A percentile compares a stretch with the other conserved stretches of the same genome.
These are phyloP conservation scores for Cotesia vestalis DNA, from an alignment of 1,140 invertebrate genomes.

Conservation along the genomic window DNA sequence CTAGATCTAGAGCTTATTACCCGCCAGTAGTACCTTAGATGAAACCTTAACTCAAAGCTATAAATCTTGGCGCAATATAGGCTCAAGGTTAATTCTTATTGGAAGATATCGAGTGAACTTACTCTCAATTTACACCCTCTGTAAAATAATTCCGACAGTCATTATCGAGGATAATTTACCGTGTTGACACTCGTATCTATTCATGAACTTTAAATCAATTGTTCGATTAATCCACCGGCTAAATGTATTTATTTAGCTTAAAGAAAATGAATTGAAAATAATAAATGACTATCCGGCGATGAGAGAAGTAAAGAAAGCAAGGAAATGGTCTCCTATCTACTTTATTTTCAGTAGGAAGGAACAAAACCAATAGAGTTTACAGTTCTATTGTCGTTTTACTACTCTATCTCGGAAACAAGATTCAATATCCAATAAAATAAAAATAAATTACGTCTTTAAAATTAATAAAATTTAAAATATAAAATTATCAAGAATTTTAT, in stretches of 20 bases:
- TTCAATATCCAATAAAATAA: neutral
- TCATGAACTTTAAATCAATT: neutral
- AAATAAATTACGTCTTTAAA: neutral
- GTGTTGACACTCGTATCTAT: constrained; percentile 1
- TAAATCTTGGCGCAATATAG: constrained; percentile 25
- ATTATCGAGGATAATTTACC: neutral
- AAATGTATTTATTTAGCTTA: neutral
- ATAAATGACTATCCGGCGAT: constrained; percentile 1
- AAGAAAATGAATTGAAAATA: neutral
- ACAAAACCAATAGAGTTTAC: constrained; percentile 40
- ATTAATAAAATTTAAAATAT: too few relatives aligned
- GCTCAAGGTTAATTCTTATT: constrained; percentile 34
- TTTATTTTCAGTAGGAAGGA: constrained; percentile 37
- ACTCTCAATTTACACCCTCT: constrained; percentile 38
- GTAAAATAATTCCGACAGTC: constrained; percentile 15
- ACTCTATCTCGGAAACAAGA: neutral
- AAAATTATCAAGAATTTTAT: too few relatives aligned
- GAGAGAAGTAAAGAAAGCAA: neutral
- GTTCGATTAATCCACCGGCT: too few relatives aligned
- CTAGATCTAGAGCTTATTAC: too few relatives aligned
- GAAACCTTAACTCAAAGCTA: constrained; percentile 27
- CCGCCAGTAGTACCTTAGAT: neutral
- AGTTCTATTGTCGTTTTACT: constrained; percentile 11
- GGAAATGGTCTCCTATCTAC: constrained; percentile 35
- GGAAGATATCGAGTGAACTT: constrained; percentile 33